These are phyloP conservation scores for Mus caroli DNA, from an alignment of 2,797 vertebrate species.

Conservation along the genomic window DNA sequence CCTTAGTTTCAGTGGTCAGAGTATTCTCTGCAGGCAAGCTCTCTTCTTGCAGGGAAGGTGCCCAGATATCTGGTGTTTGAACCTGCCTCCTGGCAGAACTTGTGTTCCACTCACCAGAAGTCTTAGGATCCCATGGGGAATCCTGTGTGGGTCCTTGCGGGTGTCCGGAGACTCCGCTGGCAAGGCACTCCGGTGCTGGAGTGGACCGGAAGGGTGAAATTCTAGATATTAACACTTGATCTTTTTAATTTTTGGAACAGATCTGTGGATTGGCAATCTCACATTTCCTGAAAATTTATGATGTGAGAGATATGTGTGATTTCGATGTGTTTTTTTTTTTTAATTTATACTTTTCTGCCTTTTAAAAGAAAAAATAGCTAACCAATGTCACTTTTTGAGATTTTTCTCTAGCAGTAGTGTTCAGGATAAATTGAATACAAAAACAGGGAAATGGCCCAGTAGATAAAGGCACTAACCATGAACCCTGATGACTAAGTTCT, in stretches of 20 bases:
- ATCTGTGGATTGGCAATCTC: slow-evolving; percentile 28
- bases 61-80: too few species aligned
- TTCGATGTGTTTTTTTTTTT: background rate
- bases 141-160: too few species aligned
- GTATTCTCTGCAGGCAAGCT: too few species aligned
- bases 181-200: too few species aligned
- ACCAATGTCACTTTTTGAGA: background rate
- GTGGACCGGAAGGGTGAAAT: too few species aligned
- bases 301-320: background rate
- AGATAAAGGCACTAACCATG: background rate
- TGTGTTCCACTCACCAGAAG: too few species aligned
- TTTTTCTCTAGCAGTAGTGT: background rate
- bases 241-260: background rate
- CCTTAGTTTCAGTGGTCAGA: too few species aligned
- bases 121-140: too few species aligned
- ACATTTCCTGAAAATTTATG: slow-evolving; percentile 46
- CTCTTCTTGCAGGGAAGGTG: too few species aligned
- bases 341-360: background rate
- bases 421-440: background rate
- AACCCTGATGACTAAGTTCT: background rate
- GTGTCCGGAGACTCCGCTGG: too few species aligned
- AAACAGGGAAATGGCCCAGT: background rate
- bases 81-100: too few species aligned
- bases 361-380: slow-evolving; percentile 44
- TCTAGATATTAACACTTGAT: background rate